Conservation (phyloP, 2,888 invertebrate species). For the Pterobdella sp. region DNA sequence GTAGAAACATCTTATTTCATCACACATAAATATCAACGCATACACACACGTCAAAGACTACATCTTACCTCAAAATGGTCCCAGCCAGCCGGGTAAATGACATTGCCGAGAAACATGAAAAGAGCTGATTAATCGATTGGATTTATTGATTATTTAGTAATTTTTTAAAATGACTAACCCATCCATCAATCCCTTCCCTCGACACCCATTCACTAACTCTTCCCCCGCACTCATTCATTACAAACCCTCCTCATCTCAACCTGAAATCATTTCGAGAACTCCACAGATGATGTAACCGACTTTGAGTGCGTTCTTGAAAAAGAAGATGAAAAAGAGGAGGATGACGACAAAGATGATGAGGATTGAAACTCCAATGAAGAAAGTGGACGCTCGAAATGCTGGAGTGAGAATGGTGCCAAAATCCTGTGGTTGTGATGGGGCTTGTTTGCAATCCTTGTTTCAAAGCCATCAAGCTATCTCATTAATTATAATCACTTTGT, state of each 20-base stretch:
- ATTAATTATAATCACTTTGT: no score
- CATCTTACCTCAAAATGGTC: slow-evolving; percentile 66
- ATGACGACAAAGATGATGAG: slow-evolving; percentile 73
- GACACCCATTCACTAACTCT: background rate
- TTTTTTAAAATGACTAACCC: background rate
- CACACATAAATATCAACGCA: no score
- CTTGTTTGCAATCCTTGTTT: no score
- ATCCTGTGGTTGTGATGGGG: slow-evolving; percentile 35
- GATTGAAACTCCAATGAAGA: slow-evolving; percentile 78
- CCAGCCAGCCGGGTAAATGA: slow-evolving; percentile 85
- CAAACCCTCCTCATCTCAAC: slow-evolving; percentile 63
- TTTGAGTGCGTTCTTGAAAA: slow-evolving; percentile 81
- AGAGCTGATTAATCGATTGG: slow-evolving; percentile 59
- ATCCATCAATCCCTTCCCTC: background rate
- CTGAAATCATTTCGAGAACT: slow-evolving; percentile 89
- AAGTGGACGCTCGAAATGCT: slow-evolving; percentile 76
- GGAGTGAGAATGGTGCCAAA: slow-evolving; percentile 72
- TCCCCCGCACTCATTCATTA: background rate
- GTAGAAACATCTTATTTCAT: no score
- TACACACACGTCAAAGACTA: no score
- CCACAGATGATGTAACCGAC: slow-evolving; percentile 86
- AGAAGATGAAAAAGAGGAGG: slow-evolving; percentile 77
- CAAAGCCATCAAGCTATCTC: no score
- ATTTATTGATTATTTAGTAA: background rate
- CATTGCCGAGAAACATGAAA: slow-evolving; percentile 77